Evolutionary conservation across 2,888 invertebrate genomes (phyloP).

Genomic region (Drosophila incognita): DNA sequence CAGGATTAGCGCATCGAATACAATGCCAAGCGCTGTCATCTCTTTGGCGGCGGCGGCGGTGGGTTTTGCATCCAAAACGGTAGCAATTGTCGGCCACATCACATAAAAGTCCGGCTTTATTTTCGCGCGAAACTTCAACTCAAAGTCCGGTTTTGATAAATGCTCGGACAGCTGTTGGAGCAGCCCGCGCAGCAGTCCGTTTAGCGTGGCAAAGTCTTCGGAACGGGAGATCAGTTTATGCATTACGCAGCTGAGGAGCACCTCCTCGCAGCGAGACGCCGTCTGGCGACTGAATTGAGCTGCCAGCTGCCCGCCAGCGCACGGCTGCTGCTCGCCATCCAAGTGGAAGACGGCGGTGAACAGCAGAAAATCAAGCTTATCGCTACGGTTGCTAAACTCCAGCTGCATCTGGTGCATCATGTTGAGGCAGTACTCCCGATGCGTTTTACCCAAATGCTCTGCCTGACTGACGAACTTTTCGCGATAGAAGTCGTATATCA

Average conservation of each 20-base stretch:
- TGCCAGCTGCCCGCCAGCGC: constrained; percentile 20
- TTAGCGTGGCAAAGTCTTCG: constrained; percentile 4
- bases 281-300: constrained; percentile 49
- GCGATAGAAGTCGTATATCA: constrained; percentile 43
- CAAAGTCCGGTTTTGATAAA: constrained; percentile 9
- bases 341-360: constrained; percentile 38
- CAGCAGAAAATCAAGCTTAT: constrained; percentile 34
- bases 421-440: constrained; percentile 44
- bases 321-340: constrained; percentile 38
- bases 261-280: constrained; percentile 50
- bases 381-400: constrained; percentile 8
- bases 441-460: constrained; percentile 9
- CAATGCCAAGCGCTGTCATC: neutral
- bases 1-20: constrained; percentile 54
- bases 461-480: neutral
- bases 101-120: constrained; percentile 4
- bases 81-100: constrained; percentile 36
- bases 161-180: constrained; percentile 17
- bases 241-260: constrained; percentile 41
- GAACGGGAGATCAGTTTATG: constrained; percentile 14
- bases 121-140: constrained; percentile 31
- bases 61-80: neutral
- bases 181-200: constrained; percentile 16
- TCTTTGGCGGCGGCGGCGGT: neutral
- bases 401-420: constrained; percentile 49